Conservation (phyloP, 2,888 invertebrate species). For the Cistogaster globosa region DNA sequence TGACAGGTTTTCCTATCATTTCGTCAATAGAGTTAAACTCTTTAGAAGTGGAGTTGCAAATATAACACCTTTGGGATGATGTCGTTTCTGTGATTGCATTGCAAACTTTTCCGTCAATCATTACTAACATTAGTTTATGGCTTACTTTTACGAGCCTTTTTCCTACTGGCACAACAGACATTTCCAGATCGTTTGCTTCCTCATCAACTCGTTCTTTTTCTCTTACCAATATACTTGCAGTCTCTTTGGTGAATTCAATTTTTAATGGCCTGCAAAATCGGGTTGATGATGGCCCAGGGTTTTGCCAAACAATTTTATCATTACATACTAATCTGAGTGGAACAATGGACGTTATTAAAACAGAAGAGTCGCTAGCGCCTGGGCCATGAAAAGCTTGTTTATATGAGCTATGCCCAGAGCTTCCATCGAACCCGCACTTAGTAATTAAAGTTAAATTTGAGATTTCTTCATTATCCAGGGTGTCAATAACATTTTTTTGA, state of each 20-base stretch:
- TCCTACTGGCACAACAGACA: conserved; percentile 23
- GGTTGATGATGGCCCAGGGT: conserved; percentile 7
- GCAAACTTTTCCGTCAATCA: conserved; percentile 6
- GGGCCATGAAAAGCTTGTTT: background rate
- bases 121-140: background rate
- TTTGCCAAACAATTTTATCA: conserved; percentile 30
- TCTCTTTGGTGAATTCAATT: conserved; percentile 5
- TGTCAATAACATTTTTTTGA: conserved; percentile 23
- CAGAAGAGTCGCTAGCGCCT: conserved; percentile 21
- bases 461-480: conserved; percentile 9
- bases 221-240: conserved; percentile 2
- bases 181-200: conserved; percentile 12
- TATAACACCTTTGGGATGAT: conserved; percentile 29
- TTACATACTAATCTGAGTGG: conserved; percentile 34
- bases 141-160: conserved; percentile 2
- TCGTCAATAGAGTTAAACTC: conserved; percentile 9
- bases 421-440: background rate
- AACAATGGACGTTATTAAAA: conserved; percentile 15
- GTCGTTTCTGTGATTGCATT: conserved; percentile 28
- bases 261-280: conserved; percentile 12
- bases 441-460: conserved; percentile 10
- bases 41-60: conserved; percentile 6
- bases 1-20: conserved; percentile 4
- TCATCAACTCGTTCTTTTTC: conserved; percentile 12
- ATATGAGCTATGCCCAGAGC: background rate